Evolutionary conservation across 2,797 vertebrate species (phyloP), one percentile per base, ranked within the genome.

Genomic region (Sorex maritimensis): DNA sequence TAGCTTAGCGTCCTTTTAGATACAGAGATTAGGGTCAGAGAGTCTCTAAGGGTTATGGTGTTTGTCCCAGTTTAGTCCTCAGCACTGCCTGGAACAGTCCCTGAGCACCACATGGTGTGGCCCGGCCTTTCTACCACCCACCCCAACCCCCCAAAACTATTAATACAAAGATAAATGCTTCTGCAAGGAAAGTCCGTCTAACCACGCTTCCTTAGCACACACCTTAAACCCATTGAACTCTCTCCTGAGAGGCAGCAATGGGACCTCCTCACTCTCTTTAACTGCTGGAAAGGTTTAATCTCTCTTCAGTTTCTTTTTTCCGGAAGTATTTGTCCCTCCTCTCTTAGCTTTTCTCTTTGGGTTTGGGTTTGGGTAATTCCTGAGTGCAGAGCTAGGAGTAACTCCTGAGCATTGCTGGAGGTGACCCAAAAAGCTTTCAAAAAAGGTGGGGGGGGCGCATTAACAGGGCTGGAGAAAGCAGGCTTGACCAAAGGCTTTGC

Each of bases 201-300:
- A 81, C 26, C n/a, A 28, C 77, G 28, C 55, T 86, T 15, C 75
- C 15, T 91, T 67, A 49, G 38, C 19, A 55, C 89, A 5, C 34
- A 81, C 4, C 73, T 49, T 81, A 89, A 90, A 24, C 26, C 46
- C 69, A 10, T 26, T 30, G 81, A 85, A 30, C 30, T 4, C 19
- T 61, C 4, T 23, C 11, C 61, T 88, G 67, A 24, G 41, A 89
- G 30, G 44, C 30, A 71, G 24, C 71, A 90, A 88, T 23, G 81
- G n/a, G 21, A 2, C 86, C 65, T 6, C 75, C 85, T 72, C 41
- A 30, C 0, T 77, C 41, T 93, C 41, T 30, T 92, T 90, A 75
- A 75, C 28, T 81, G 44, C 83, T 90, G 23, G 61, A 80, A 65
- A 86, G 72, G 30, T 71, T 82, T 88, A 8, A 44, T 81, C 11